Percentiles rank a stretch among this genome's conserved stretches.
phyloP scores from a whole-genome alignment of 1,140 invertebrate species.

The Nymphalis io region DNA sequence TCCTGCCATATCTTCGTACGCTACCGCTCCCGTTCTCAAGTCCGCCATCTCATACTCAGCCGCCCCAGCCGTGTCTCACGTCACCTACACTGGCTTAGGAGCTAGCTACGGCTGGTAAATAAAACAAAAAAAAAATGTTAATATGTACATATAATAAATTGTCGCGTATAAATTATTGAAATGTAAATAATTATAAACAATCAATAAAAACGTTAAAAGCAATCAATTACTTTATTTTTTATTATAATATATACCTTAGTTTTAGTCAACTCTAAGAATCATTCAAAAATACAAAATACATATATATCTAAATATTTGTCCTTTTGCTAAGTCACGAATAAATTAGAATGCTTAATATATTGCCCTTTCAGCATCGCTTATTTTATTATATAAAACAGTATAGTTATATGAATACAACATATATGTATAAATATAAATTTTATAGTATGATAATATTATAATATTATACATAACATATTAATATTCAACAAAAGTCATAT shows the following conservation, averaged over 20 bases:
- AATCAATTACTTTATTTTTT: background rate
- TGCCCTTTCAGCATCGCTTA: background rate
- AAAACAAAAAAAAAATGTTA: conserved; percentile 8
- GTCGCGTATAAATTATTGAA: conserved; percentile 32
- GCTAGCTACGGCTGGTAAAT: conserved; percentile 56
- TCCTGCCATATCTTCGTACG: conserved; percentile 39
- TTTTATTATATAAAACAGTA: background rate
- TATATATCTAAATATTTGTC: background rate
- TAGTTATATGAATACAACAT: too few relatives aligned
- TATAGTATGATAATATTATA: too few relatives aligned
- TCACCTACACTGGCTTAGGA: conserved; percentile 52
- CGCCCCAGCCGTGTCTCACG: conserved; percentile 58
- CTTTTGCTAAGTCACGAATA: background rate
- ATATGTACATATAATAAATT: conserved; percentile 22
- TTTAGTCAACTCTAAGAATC: too few relatives aligned
- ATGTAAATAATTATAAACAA: conserved; percentile 27
- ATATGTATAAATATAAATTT: too few relatives aligned
- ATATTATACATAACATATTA: too few relatives aligned
- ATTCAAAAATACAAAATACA: too few relatives aligned
- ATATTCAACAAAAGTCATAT: too few relatives aligned
- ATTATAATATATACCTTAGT: too few relatives aligned
- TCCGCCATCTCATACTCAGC: conserved; percentile 52
- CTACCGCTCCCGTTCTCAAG: conserved; percentile 34
- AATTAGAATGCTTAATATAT: background rate
- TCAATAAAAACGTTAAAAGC: conserved; percentile 22